These are phyloP conservation scores for Puntigrus tetrazona DNA, from an alignment of 2,113 vertebrate species.

Conservation along the genomic window DNA sequence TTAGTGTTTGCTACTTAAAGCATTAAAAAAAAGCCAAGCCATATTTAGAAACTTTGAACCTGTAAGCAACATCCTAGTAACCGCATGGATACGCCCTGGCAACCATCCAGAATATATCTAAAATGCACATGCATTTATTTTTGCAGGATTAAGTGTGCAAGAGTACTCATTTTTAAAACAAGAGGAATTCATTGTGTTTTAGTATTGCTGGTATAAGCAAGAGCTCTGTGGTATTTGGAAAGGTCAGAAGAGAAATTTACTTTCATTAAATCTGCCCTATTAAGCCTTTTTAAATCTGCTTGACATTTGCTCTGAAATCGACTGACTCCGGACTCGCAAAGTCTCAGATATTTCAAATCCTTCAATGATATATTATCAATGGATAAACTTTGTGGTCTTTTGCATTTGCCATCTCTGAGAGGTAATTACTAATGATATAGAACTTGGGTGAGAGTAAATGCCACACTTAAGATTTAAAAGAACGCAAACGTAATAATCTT, in stretches of 20 bases:
- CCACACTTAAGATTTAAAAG: not conserved
- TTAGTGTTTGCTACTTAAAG: not conserved
- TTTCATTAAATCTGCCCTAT: constrained; percentile 30
- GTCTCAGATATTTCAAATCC: constrained; percentile 1
- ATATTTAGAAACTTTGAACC: not conserved
- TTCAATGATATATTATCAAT: constrained; percentile 3
- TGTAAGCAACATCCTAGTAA: not conserved
- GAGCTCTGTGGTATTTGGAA: constrained; percentile 21
- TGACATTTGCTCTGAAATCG: constrained; percentile 25
- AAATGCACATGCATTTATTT: not conserved
- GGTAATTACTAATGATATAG: not conserved
- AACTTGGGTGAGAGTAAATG: not conserved
- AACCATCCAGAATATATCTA: not conserved
- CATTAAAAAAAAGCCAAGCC: not conserved
- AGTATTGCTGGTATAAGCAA: not conserved
- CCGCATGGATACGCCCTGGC: not conserved
- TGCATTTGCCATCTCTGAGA: not conserved
- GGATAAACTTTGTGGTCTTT: constrained; percentile 25
- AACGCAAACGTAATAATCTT: not conserved
- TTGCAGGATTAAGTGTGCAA: not conserved
- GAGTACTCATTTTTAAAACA: not conserved
- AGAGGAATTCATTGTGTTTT: not conserved
- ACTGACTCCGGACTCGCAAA: constrained; percentile 20
- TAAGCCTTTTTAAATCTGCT: constrained; percentile 17
- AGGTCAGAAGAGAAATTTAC: constrained; percentile 45